A percentile compares a stretch with the other conserved stretches of the same genome.
phyloP scores from a whole-genome alignment of 2,797 vertebrate genomes.

The Muscicapa comitata region DNA sequence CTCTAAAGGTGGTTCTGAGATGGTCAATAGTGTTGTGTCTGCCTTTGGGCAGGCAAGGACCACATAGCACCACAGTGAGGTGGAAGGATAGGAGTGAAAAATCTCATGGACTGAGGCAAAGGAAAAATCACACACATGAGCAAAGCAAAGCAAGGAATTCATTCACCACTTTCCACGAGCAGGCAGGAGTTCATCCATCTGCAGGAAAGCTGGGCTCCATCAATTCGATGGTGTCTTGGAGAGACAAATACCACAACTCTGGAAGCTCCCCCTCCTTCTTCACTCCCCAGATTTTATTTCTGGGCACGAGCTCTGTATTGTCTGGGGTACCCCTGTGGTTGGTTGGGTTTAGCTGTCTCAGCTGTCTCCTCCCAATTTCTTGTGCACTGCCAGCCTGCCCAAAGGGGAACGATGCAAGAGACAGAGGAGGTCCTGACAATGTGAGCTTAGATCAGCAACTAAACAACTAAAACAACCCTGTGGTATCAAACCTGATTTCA shows the following conservation, averaged over 20 bases:
- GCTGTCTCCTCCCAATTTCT: background rate
- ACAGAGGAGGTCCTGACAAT: background rate
- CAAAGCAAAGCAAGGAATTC: background rate
- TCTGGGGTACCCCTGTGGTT: background rate
- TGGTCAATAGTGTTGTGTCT: background rate
- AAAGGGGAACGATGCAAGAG: fast-evolving
- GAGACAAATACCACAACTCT: background rate
- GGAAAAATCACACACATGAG: background rate
- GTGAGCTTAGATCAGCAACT: background rate
- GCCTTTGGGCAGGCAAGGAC: background rate
- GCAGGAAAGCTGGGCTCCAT: background rate
- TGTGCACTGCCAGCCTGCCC: background rate
- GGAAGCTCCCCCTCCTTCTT: background rate
- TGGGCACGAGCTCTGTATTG: fast-evolving
- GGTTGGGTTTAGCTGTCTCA: background rate
- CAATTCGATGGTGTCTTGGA: background rate
- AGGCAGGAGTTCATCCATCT: background rate
- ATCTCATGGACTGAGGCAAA: background rate
- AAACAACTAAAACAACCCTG: background rate
- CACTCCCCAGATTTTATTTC: background rate
- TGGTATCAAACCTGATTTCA: background rate
- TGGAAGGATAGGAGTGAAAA: background rate
- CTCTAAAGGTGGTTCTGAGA: background rate
- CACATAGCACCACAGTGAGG: background rate
- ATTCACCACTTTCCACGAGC: background rate